Conservation (phyloP, 2,797 vertebrate species). For the Morus bassanus region DNA sequence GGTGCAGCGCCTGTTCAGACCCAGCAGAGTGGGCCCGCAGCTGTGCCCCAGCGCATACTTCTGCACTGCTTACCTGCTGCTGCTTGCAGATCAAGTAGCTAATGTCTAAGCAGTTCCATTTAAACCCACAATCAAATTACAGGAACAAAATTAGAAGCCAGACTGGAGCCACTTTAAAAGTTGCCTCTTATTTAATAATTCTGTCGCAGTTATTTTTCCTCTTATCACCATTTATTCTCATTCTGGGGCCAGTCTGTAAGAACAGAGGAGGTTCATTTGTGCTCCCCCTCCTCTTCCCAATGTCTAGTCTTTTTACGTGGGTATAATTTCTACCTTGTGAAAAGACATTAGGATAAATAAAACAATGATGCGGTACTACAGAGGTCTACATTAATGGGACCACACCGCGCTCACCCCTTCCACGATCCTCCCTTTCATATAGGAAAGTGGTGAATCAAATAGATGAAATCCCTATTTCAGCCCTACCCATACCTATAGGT, state of each 20-base stretch:
- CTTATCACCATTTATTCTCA: constrained; percentile 51
- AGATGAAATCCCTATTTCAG: neutral
- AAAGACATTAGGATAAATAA: constrained; percentile 1
- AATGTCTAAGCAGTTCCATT: constrained; percentile 29
- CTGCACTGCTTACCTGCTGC: constrained; percentile 8
- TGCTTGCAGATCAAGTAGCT: constrained; percentile 3
- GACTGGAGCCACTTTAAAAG: constrained; percentile 65
- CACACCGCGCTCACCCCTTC: neutral
- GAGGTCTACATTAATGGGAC: neutral
- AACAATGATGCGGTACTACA: neutral
- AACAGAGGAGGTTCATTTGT: neutral
- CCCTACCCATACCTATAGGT: neutral
- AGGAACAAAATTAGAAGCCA: constrained; percentile 60
- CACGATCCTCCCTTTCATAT: fast-evolving
- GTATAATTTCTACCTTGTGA: neutral
- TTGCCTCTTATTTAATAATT: constrained; percentile 55
- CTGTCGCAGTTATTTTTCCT: constrained; percentile 21
- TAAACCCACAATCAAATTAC: constrained; percentile 59
- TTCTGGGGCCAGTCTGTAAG: neutral
- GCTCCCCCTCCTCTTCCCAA: neutral
- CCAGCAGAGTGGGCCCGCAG: neutral
- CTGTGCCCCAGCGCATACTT: neutral
- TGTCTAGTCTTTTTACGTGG: neutral
- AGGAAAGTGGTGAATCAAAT: neutral
- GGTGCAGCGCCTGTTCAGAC: neutral